Evolutionary conservation across 2,888 invertebrate species (phyloP).

Genomic region (Molanna angustata): DNA sequence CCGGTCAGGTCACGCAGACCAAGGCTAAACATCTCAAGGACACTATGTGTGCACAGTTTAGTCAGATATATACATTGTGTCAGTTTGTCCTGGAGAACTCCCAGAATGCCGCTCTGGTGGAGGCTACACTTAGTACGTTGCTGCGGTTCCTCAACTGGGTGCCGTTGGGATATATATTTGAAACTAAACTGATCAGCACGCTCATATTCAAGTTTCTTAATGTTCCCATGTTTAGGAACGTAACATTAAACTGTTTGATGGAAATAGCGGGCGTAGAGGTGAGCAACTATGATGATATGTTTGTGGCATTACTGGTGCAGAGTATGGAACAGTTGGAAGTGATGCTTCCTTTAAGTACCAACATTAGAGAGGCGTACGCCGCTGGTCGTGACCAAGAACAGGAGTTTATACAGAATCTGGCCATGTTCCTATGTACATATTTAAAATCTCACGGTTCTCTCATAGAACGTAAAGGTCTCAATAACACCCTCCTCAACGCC

Average conservation of each 20-base stretch:
- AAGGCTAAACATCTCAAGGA: conserved; percentile 99
- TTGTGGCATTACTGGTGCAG: conserved; percentile 84
- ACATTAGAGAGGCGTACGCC: conserved; percentile 92
- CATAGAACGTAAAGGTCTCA: conserved; percentile 77
- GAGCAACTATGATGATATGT: conserved; percentile 89
- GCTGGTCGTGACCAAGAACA: conserved; percentile 95
- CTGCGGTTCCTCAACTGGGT: conserved; percentile 99
- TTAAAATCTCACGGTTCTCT: conserved; percentile 93
- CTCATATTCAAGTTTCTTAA: conserved; percentile 95
- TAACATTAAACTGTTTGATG: conserved; percentile 96
- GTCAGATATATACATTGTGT: conserved; percentile 96
- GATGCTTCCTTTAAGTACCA: conserved; percentile 88
- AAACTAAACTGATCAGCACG: conserved; percentile 94
- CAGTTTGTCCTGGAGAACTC: conserved; percentile 98
- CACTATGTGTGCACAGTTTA: conserved; percentile 99
- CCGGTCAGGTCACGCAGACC: conserved; percentile 97
- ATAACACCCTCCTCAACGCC: conserved; percentile 76
- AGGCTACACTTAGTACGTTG: conserved; percentile 93
- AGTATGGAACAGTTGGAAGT: conserved; percentile 90
- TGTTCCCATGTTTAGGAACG: conserved; percentile 97
- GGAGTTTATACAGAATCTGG: conserved; percentile 97
- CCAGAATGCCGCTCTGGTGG: conserved; percentile 93
- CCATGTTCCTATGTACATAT: conserved; percentile 95
- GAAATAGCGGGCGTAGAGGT: conserved; percentile 94
- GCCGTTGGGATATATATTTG: conserved; percentile 99